Conservation (phyloP, 2,888 invertebrate species). For the Acronicta leporina region DNA sequence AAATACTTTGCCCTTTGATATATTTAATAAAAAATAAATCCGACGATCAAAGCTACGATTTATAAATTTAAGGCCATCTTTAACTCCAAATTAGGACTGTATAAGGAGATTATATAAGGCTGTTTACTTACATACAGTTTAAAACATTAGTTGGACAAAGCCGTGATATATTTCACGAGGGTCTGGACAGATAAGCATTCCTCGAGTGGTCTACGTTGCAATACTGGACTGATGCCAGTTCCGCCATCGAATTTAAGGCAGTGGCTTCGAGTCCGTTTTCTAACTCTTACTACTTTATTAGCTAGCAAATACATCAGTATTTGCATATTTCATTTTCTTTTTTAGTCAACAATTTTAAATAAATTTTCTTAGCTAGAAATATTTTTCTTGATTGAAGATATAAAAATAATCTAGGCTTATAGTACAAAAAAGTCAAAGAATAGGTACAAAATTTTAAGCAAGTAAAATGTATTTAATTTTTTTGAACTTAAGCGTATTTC, state of each 20-base stretch:
- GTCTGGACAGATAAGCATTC: conserved; percentile 50
- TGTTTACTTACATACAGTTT: conserved; percentile 37
- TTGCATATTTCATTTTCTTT: conserved; percentile 14
- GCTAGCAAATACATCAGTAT: conserved; percentile 28
- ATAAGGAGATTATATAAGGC: conserved; percentile 29
- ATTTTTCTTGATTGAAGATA: no score
- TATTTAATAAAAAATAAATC: not conserved
- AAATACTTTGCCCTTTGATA: not conserved
- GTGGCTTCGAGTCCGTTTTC: conserved; percentile 32
- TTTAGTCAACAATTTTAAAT: not conserved
- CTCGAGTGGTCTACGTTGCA: conserved; percentile 36
- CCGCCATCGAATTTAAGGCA: conserved; percentile 44
- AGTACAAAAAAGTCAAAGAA: no score
- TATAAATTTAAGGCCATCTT: conserved; percentile 17
- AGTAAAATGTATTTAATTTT: no score
- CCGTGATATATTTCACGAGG: conserved; percentile 43
- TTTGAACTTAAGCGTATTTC: no score
- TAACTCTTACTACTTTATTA: conserved; percentile 35
- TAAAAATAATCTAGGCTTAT: no score
- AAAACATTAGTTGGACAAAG: conserved; percentile 42
- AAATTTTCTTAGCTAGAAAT: not conserved
- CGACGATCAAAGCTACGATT: not conserved
- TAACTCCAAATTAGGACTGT: conserved; percentile 18
- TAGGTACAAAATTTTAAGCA: no score
- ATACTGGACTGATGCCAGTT: conserved; percentile 50